Percentiles rank a stretch among this genome's conserved stretches.
Evolutionary conservation across 2,113 vertebrate genomes (phyloP).

Genomic region (Peromyscus polionotus): DNA sequence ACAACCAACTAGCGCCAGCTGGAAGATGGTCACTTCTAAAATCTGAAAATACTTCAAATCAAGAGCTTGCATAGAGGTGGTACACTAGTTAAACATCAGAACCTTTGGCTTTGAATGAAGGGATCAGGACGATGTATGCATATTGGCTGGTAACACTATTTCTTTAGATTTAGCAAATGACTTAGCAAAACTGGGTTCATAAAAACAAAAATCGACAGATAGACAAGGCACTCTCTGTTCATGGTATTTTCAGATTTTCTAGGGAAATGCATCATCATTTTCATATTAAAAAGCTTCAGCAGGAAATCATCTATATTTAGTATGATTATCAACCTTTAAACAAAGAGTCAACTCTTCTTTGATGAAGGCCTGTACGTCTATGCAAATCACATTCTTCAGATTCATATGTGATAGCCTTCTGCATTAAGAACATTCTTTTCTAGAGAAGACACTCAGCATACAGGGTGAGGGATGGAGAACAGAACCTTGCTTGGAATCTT

Average conservation of each 20-base stretch:
- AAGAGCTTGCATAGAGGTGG: not conserved
- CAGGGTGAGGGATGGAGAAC: not conserved
- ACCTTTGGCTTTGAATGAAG: not conserved
- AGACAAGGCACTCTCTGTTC: not conserved
- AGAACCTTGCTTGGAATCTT: not conserved
- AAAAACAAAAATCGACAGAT: not conserved
- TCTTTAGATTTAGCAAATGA: not conserved
- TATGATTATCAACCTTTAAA: not conserved
- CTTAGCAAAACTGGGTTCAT: not conserved
- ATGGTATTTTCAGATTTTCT: not conserved
- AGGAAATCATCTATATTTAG: not conserved
- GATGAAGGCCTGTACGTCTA: not conserved
- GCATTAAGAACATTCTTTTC: not conserved
- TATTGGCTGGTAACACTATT: not conserved
- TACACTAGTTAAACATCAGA: not conserved
- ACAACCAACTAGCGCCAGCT: not conserved
- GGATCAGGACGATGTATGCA: not conserved
- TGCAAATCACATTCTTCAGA: not conserved
- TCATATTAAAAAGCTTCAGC: not conserved
- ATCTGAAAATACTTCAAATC: constrained; percentile 56
- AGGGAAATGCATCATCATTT: not conserved
- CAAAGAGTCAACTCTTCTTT: not conserved
- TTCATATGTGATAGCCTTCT: not conserved
- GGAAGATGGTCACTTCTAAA: constrained; percentile 47
- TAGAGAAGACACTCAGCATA: not conserved